Base-by-base conservation (phyloP, 64 coral and sea anemone species). In the Actinia equina region DNA sequence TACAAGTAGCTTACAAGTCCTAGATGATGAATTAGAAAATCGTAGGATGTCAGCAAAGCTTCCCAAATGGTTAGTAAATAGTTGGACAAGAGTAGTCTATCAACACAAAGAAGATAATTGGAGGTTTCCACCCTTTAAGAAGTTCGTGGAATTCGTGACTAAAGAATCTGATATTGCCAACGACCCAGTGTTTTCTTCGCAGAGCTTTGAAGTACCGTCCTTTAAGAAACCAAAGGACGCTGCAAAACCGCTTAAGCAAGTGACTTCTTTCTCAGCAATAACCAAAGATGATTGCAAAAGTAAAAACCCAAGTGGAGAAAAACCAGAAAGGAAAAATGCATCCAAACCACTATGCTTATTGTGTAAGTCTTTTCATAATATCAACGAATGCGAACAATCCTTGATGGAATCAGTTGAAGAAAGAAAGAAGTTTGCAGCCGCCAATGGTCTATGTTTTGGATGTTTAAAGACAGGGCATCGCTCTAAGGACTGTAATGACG, bases 401-500 rank as follows among this genome's bases (percentile, higher is more conserved):
- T n/a, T 82, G 1, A 87, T 77, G 22, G 89, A 83, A 59, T 23
- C 87, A 14, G 86, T 90, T 22, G 56, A 55, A 44, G 45, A 89
- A 30, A 84, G 90, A 92, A 95, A 95, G 80, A 83, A 87, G 22
- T 92, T 87, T 22, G 87, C 87, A 19, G 78, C n/a, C 4, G 13
- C 16, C 1, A 92, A 86, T 13, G 59, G 90, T 52, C 78, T 96
- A 14, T 92, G 94, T 19, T 91, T 91, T 52, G 83, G 86, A 44
- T 95, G 82, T 30, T 69, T 95, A 41, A 19, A 89, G 19, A 44
- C 45, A 84, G 94, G 94, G 0, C 94, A 89, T 77, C 70, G 71
- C 20, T 95, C 89, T 10, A 95, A 86, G 43, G 25, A 89, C 26
- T 95, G 83, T 74, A n/a, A 86, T 11, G 41, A 25, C 88, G 87